phyloP scores from a whole-genome alignment of 2,113 vertebrate genomes.

The Alethe castanea region DNA sequence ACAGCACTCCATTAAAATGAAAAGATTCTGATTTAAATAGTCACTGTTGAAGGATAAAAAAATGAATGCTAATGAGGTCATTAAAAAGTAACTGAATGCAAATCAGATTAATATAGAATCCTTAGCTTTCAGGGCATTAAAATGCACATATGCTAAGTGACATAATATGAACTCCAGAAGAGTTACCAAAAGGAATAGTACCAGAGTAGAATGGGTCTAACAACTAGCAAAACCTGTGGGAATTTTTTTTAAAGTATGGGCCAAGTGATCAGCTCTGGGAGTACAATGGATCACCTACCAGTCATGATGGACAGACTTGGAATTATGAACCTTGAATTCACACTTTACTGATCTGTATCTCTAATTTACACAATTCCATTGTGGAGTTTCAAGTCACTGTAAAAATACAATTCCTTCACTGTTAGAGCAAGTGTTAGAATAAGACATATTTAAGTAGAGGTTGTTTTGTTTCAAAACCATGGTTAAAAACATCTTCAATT shows the following conservation, averaged over 20 bases:
- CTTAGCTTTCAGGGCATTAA: background rate
- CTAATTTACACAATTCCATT: background rate
- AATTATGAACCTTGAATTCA: conserved; percentile 7
- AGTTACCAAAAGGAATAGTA: background rate
- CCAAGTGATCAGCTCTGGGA: background rate
- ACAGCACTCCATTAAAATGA: background rate
- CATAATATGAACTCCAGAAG: background rate
- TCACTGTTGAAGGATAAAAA: background rate
- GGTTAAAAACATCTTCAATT: background rate
- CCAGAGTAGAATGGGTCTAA: background rate
- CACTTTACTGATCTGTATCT: background rate
- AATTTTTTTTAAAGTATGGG: background rate
- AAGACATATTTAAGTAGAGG: background rate
- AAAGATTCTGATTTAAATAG: background rate
- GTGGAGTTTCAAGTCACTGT: background rate
- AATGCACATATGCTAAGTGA: background rate
- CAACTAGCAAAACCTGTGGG: background rate
- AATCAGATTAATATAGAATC: background rate
- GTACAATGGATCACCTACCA: background rate
- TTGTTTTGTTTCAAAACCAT: background rate
- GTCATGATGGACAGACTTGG: background rate
- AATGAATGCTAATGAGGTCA: background rate
- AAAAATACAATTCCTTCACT: background rate
- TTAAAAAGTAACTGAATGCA: background rate
- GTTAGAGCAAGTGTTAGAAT: background rate